These are phyloP conservation scores for Tokudaia muenninki DNA, from an alignment of 2,797 vertebrate genomes.

Conservation along the genomic window DNA sequence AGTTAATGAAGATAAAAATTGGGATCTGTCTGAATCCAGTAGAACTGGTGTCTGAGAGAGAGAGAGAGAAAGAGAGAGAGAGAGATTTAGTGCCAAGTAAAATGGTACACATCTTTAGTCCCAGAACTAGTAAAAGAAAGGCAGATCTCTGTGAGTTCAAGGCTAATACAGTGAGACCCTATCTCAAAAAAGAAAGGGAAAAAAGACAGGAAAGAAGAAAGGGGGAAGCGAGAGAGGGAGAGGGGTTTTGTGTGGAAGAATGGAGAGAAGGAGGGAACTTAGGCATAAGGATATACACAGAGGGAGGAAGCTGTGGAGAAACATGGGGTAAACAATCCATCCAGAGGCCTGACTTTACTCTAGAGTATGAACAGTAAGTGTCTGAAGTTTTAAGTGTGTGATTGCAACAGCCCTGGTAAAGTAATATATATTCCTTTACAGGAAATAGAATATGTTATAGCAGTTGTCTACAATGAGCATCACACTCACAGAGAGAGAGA, in stretches of 20 bases:
- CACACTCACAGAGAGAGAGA: not conserved
- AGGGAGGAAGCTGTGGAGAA: not conserved
- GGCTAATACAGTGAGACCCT: not conserved
- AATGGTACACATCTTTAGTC: not conserved
- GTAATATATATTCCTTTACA: not conserved
- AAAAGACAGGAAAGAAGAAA: too few relatives aligned
- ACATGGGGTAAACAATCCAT: not conserved
- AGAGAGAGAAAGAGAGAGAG: not conserved
- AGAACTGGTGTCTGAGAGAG: not conserved
- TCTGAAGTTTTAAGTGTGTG: not conserved
- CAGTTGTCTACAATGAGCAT: not conserved
- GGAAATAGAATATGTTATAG: not conserved
- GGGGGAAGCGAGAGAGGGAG: fast-evolving
- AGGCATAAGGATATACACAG: fast-evolving
- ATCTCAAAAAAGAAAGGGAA: not conserved
- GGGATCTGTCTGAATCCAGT: not conserved
- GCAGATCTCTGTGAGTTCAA: not conserved
- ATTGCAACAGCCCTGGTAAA: not conserved
- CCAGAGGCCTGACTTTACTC: too few relatives aligned
- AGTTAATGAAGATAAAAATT: not conserved
- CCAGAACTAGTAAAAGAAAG: not conserved
- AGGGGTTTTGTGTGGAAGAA: not conserved
- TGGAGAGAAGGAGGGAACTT: too few relatives aligned
- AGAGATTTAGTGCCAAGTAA: not conserved
- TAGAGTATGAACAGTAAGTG: not conserved